Evolutionary conservation across 2,113 vertebrate genomes (phyloP).

Genomic region (Anarhynchus alexandrinus): DNA sequence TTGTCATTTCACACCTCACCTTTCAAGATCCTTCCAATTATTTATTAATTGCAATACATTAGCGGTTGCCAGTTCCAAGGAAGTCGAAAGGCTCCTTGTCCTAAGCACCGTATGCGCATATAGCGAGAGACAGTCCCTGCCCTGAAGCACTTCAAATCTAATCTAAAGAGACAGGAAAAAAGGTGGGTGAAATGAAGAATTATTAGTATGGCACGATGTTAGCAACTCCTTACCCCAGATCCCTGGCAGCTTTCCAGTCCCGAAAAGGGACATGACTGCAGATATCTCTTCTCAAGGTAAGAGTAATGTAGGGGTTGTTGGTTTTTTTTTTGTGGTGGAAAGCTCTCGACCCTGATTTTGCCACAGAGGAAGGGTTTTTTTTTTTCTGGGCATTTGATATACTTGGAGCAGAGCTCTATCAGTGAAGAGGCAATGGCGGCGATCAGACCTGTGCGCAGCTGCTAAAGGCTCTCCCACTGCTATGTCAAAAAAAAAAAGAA

Average conservation of each 20-base stretch:
- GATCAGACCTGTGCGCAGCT: not conserved
- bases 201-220: slow-evolving; percentile 52
- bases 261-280: slow-evolving; percentile 22
- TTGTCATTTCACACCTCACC: not conserved
- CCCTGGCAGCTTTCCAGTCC: slow-evolving; percentile 30
- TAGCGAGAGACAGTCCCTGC: slow-evolving; percentile 41
- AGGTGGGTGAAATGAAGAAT: slow-evolving; percentile 50
- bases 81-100: slow-evolving; percentile 5
- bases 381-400: not conserved
- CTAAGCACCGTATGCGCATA: not conserved
- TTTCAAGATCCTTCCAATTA: not conserved
- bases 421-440: not conserved
- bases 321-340: not conserved
- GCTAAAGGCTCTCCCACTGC: not conserved
- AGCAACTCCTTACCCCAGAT: slow-evolving; percentile 39
- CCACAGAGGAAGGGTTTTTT: not conserved
- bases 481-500: not conserved
- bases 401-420: not conserved
- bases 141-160: slow-evolving; percentile 38
- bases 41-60: not conserved
- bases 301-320: not conserved
- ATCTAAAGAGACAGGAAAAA: slow-evolving; percentile 56
- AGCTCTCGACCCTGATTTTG: not conserved
- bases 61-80: slow-evolving; percentile 13
- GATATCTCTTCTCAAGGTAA: not conserved